Conservation (phyloP, 2,113 vertebrate species). For the Pomatostomus ruficeps region DNA sequence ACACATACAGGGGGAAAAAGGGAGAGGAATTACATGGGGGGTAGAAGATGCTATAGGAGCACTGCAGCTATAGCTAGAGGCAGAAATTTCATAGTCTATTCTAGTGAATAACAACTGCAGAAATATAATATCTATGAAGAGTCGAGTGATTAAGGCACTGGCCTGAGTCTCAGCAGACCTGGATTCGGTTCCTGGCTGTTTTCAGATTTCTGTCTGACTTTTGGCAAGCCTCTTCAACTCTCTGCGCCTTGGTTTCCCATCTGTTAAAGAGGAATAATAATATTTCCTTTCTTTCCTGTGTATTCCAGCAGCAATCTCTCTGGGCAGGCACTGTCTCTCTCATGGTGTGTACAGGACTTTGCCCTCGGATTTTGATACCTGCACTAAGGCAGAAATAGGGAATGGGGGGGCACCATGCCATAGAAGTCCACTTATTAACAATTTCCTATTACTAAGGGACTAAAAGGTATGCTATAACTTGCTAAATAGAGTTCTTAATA, state of each 20-base stretch:
- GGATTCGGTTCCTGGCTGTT: background rate
- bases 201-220: conserved; percentile 40
- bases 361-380: background rate
- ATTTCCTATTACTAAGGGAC: background rate
- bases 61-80: background rate
- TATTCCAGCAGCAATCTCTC: background rate
- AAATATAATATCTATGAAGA: conserved; percentile 32
- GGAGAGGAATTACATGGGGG: background rate
- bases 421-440: background rate
- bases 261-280: conserved; percentile 46
- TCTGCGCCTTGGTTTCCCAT: conserved; percentile 18
- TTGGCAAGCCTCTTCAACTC: conserved; percentile 34
- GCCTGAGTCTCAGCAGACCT: conserved; percentile 33
- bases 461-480: background rate
- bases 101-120: conserved; percentile 4
- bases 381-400: background rate
- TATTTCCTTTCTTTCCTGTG: conserved; percentile 35
- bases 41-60: background rate
- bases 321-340: background rate
- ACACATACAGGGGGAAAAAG: rapidly evolving
- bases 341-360: background rate
- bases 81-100: background rate
- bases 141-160: conserved; percentile 5
- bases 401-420: background rate
- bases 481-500: background rate